Evolutionary conservation across 2,888 invertebrate species (phyloP), one percentile per base, ranked within the genome.

Genomic region (Prosapia bicincta): DNA sequence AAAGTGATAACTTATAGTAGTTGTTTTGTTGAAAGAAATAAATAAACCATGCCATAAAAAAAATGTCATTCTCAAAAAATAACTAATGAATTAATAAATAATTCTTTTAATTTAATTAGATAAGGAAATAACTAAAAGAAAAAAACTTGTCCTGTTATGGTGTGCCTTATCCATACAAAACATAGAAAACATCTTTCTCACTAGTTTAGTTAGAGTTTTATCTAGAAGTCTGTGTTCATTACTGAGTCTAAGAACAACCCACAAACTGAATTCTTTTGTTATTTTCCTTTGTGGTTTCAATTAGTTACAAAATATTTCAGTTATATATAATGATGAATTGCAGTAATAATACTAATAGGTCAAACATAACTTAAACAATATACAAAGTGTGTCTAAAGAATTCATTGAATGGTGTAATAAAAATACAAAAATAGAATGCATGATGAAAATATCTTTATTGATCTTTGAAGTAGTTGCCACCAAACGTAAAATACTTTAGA

Each of bases 151-250:
- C 80, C 80, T 80, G 78, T 79, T 77, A 79, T 78, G 79, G 79
- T 79, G 80, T 80, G 80, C 80, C 80, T 80, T 80, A 80, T 78
- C 80, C 80, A 78, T 77, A 74, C 75, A 68, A 74, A 76, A 73
- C 43, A 76, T 79, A 79, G 79, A 78, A 74, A 66, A 54, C 54
- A 54, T 54, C 54, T 54, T 13, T 54, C n/a, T 54, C 7, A 54
- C n/a, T 54, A 54, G 20, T 54, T 54, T 54, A 54, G 54, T 54
- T 54, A 54, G n/a, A 54, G 54, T 54, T 54, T 54, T 54, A 20
- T 54, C 54, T 54, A 54, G 54, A 54, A 54, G 1, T 54, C 54
- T 54, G 54, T 54, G 54, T 54, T 54, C 54, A 54, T 54, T 54
- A 54, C n/a, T 2, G 20, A 54, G 20, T 54, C 54, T 54, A 54